Conservation (phyloP, 2,888 invertebrate genomes). For the Brachypterus glaber region DNA sequence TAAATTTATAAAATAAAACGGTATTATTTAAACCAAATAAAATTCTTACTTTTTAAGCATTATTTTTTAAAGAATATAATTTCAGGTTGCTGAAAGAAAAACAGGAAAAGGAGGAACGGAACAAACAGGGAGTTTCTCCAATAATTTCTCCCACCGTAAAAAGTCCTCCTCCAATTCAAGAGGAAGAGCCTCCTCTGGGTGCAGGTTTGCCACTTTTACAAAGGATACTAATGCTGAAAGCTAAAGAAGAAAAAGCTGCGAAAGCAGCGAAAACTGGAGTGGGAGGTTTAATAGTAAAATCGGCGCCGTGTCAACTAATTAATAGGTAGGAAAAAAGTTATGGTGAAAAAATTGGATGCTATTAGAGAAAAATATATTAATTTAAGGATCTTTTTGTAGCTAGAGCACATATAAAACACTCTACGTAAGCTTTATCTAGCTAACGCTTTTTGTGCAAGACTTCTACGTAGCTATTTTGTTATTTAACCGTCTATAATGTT, state of each 20-base stretch:
- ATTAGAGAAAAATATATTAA: too few relatives aligned
- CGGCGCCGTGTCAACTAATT: constrained; percentile 22
- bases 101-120: constrained; percentile 55
- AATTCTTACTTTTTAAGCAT: too few relatives aligned
- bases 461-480: too few relatives aligned
- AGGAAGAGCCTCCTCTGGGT: constrained; percentile 47
- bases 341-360: too few relatives aligned
- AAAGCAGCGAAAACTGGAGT: constrained; percentile 23
- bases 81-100: constrained; percentile 69
- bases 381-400: too few relatives aligned
- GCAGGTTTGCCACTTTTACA: constrained; percentile 66
- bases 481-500: too few relatives aligned
- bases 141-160: constrained; percentile 51
- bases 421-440: too few relatives aligned
- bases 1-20: too few relatives aligned
- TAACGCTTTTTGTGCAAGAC: too few relatives aligned
- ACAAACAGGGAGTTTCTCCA: constrained; percentile 43
- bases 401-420: too few relatives aligned
- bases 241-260: constrained; percentile 53
- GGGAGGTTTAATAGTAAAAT: constrained; percentile 16
- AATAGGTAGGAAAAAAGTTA: constrained; percentile 11
- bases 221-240: constrained; percentile 63
- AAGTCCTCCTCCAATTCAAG: constrained; percentile 40
- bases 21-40: too few relatives aligned
- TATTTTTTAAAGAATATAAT: not conserved